Percentiles rank a stretch among this genome's conserved stretches.
Evolutionary conservation across 2,797 vertebrate species (phyloP).

Genomic region (Momotus momota): DNA sequence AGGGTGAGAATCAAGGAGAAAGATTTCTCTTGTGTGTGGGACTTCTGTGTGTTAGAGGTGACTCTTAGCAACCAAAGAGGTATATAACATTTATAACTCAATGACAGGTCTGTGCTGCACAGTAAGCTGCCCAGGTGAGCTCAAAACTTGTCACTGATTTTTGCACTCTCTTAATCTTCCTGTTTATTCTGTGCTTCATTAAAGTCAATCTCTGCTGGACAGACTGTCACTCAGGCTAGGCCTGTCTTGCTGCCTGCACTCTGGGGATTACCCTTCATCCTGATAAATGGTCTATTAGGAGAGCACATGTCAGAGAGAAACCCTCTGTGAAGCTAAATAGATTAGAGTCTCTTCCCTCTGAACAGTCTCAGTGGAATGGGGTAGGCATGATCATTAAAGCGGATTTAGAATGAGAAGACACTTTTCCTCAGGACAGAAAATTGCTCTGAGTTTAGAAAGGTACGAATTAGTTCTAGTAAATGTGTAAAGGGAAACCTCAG

Average conservation of each 20-base stretch:
- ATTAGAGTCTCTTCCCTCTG: conserved; percentile 57
- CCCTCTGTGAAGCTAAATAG: conserved; percentile 69
- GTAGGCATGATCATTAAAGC: conserved; percentile 37
- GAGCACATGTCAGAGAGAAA: conserved; percentile 66
- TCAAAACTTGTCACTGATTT: conserved; percentile 77
- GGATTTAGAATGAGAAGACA: conserved; percentile 17
- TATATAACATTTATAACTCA: conserved; percentile 31
- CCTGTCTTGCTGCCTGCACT: conserved; percentile 70
- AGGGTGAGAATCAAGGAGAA: background rate
- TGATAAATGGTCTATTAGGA: conserved; percentile 78
- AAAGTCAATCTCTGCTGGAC: conserved; percentile 80
- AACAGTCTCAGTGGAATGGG: conserved; percentile 26
- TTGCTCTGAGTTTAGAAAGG: background rate
- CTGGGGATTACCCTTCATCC: conserved; percentile 80
- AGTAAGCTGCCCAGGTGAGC: conserved; percentile 63
- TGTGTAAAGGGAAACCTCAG: background rate
- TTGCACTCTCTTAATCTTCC: conserved; percentile 79
- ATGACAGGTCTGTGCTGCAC: conserved; percentile 60
- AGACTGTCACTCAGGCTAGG: conserved; percentile 74
- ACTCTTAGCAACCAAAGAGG: conserved; percentile 49
- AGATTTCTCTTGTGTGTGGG: background rate
- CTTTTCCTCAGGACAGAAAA: conserved; percentile 2
- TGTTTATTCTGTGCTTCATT: conserved; percentile 83
- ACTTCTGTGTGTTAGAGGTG: background rate
- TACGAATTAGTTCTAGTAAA: background rate